Evolutionary conservation across 2,797 vertebrate genomes (phyloP).

Genomic region (Paedocypris micromegethes): DNA sequence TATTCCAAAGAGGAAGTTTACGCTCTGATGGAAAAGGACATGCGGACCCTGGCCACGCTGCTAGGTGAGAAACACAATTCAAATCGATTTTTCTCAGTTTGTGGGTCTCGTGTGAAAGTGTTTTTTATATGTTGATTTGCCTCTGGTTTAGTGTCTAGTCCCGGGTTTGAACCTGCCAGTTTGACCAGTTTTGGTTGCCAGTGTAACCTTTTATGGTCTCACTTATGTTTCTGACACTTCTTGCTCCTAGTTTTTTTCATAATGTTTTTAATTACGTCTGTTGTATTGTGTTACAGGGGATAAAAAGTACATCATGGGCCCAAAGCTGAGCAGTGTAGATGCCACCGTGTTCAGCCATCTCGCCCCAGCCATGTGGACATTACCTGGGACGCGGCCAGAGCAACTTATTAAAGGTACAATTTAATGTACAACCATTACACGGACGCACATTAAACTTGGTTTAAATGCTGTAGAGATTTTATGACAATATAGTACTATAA

Average conservation of each 20-base stretch:
- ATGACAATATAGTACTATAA: too few species aligned
- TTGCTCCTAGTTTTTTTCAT: too few species aligned
- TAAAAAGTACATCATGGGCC: constrained; percentile 97
- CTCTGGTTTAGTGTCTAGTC: too few species aligned
- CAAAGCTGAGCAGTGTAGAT: constrained; percentile 87
- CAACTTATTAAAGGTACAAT: constrained; percentile 87
- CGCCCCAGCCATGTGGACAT: constrained; percentile 96
- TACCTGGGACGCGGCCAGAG: constrained; percentile 90
- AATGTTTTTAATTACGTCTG: too few species aligned
- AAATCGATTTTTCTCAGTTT: background rate
- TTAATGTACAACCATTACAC: background rate
- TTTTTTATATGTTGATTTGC: too few species aligned
- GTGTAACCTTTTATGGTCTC: too few species aligned
- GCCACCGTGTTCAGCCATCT: constrained; percentile 94
- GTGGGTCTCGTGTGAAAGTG: background rate
- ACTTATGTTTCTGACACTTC: background rate
- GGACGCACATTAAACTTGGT: too few species aligned
- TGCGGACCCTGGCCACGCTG: constrained; percentile 88
- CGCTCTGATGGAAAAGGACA: constrained; percentile 93
- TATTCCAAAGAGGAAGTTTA: constrained; percentile 95
- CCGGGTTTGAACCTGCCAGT: too few species aligned
- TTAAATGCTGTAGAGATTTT: too few species aligned
- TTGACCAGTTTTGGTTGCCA: too few species aligned
- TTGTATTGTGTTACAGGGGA: constrained; percentile 69
- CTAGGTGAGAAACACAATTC: constrained; percentile 71